phyloP scores from a whole-genome alignment of 2,888 invertebrate genomes.

The Thymelicus sylvestris region DNA sequence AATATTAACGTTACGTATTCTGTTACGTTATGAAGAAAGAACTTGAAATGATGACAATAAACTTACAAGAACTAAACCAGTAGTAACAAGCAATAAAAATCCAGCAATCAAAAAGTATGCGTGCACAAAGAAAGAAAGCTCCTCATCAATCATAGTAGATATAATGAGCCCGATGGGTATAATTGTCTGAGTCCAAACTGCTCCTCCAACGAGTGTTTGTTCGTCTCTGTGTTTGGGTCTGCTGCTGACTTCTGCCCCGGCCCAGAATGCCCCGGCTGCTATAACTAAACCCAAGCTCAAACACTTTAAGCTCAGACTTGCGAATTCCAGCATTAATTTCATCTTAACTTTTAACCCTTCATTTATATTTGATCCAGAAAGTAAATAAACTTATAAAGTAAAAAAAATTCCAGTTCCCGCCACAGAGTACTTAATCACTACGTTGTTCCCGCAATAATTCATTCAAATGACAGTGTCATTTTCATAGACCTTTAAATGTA shows the following conservation, averaged over 20 bases:
- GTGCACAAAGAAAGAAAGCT: slow-evolving; percentile 52
- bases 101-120: slow-evolving; percentile 61
- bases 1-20: too few species aligned
- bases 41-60: slow-evolving; percentile 28
- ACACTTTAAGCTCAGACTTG: slow-evolving; percentile 54
- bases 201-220: slow-evolving; percentile 67
- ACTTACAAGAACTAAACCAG: slow-evolving; percentile 57
- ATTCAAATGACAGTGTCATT: neutral
- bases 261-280: slow-evolving; percentile 61
- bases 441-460: too few species aligned
- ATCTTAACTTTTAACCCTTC: neutral
- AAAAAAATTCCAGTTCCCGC: neutral
- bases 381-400: neutral
- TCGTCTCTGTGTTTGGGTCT: slow-evolving; percentile 64
- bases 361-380: neutral
- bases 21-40: too few species aligned
- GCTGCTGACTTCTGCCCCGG: slow-evolving; percentile 52
- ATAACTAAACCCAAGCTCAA: slow-evolving; percentile 55
- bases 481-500: too few species aligned
- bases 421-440: too few species aligned
- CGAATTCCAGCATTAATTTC: slow-evolving; percentile 22
- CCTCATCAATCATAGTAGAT: slow-evolving; percentile 54
- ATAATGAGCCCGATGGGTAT: slow-evolving; percentile 66
- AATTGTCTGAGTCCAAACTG: slow-evolving; percentile 71
- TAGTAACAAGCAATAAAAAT: slow-evolving; percentile 50